Conservation (phyloP, 2,113 vertebrate species). For the Periophthalmus modestus region DNA sequence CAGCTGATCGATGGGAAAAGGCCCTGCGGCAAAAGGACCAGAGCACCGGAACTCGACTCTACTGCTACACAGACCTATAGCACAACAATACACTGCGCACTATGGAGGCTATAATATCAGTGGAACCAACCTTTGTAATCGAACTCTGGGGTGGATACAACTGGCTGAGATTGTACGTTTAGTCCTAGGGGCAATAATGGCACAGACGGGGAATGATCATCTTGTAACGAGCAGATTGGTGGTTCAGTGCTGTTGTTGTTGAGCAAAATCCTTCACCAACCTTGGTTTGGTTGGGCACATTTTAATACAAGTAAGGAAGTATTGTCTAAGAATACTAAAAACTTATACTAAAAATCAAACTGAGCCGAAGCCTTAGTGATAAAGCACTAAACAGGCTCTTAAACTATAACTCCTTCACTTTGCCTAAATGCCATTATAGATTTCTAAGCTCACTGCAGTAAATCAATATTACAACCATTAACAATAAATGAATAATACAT, state of each 20-base stretch:
- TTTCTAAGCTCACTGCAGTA: neutral
- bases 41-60: slow-evolving; percentile 24
- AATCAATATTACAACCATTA: neutral
- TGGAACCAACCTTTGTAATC: neutral
- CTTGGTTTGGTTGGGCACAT: neutral
- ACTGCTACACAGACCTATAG: slow-evolving; percentile 12
- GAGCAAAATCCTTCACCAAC: neutral
- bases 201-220: no score
- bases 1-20: slow-evolving; percentile 53
- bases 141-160: neutral
- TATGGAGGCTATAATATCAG: neutral
- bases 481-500: neutral
- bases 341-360: neutral
- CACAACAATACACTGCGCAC: neutral
- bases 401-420: neutral
- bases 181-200: neutral
- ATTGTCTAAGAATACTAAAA: neutral
- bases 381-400: neutral
- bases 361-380: neutral
- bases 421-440: neutral
- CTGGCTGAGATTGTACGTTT: neutral
- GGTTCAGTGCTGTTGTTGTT: neutral
- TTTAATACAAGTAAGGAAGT: neutral
- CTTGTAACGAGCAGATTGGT: neutral
- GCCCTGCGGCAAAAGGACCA: slow-evolving; percentile 28